Evolutionary conservation across 2,888 invertebrate genomes (phyloP).

Genomic region (Rhodophaea formosa): DNA sequence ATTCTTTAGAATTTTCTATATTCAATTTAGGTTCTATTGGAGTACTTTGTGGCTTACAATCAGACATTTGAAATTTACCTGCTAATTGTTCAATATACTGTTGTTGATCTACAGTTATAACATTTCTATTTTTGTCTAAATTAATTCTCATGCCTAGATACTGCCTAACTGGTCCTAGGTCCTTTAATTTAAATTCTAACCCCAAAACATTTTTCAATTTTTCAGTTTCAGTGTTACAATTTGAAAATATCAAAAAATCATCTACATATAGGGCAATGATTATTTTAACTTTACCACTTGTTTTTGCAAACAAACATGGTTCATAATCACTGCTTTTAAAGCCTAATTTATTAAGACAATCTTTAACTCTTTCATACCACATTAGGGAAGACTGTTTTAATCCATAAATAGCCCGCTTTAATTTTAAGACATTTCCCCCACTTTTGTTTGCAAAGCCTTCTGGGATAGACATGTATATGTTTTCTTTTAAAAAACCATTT

Average conservation of each 20-base stretch:
- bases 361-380: slow-evolving; percentile 32
- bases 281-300: slow-evolving; percentile 20
- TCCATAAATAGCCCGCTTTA: no score
- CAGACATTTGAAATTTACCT: slow-evolving; percentile 24
- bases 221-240: slow-evolving; percentile 10
- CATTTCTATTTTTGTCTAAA: slow-evolving; percentile 12
- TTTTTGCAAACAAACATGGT: slow-evolving; percentile 35
- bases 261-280: slow-evolving; percentile 32
- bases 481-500: slow-evolving; percentile 24
- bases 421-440: slow-evolving; percentile 28
- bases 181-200: slow-evolving; percentile 21
- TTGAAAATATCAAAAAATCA: slow-evolving; percentile 29
- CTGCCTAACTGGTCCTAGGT: slow-evolving; percentile 22
- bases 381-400: slow-evolving; percentile 32
- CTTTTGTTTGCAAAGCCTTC: slow-evolving; percentile 10
- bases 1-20: slow-evolving; percentile 7
- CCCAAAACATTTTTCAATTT: slow-evolving; percentile 11
- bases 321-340: slow-evolving; percentile 28
- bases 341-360: not conserved
- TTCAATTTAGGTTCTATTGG: slow-evolving; percentile 29
- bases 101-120: slow-evolving; percentile 8
- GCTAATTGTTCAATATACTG: slow-evolving; percentile 20
- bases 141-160: slow-evolving; percentile 25
- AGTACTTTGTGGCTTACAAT: slow-evolving; percentile 26
- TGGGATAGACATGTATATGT: slow-evolving; percentile 29